Base-by-base conservation (phyloP, 2,888 invertebrate genomes). In the Abrostola triplasia region DNA sequence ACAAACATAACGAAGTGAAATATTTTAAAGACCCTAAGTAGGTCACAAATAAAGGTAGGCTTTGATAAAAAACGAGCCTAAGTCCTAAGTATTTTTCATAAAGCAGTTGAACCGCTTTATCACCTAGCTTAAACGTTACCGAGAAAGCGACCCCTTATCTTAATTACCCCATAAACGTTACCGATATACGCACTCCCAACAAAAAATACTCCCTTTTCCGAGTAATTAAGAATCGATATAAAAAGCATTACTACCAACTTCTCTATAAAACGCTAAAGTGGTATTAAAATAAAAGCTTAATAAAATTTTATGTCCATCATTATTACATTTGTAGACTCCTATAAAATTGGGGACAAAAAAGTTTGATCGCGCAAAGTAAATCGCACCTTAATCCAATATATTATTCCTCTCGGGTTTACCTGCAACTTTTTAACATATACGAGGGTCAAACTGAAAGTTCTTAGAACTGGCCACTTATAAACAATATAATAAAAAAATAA, bases 151-250 rank as follows among this genome's bases (percentile, higher is more conserved):
- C 47, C 40, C 51, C 60, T 67, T 77, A 76, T 75, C 78, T 76
- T 61, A 77, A 76, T 56, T 53, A 77, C 62, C 50, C 66, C 60
- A 75, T 77, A 70, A 75, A 76, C 52, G 41, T 59, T 54, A 66
- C 53, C 64, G 47, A 76, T 61, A 70, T 55, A 51, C 50, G 53
- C 42, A 55, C 49, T 51, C 51, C 38, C 44, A 49, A 59, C 47
- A 59, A 60, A 66, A 67, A 64, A 70, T 13, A 47, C 13, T 51
- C 24, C 38, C 47, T 41, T 63, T 61, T 49, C 24, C 40, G 51
- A 67, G 60, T 70, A 77, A 73, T 70, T 76, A 70, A 67, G 74
- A 70, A 70, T 74, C 75, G 61, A 77, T 73, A 67, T 64, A 73
- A 64, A 69, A 69, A 69, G 8, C 61, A 64, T 76, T 76, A 73